Evolutionary conservation across 2,797 vertebrate species (phyloP).

Genomic region (Centropyge bicolor): DNA sequence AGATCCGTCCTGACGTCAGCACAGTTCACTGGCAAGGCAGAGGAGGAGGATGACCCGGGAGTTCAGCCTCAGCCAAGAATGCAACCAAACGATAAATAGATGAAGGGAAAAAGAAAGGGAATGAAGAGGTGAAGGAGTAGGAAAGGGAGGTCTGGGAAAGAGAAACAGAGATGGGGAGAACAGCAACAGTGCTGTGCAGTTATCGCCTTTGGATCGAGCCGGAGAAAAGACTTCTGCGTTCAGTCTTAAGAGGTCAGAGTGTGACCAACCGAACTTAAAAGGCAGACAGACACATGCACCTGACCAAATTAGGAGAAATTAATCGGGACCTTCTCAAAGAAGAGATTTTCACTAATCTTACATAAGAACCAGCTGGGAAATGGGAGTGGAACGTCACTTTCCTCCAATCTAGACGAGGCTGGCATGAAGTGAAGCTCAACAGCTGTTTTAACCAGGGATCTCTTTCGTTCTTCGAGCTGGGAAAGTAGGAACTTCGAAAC

Average conservation of each 20-base stretch:
- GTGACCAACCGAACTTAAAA: constrained; percentile 3
- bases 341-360: constrained; percentile 1
- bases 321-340: not conserved
- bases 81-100: constrained; percentile 18
- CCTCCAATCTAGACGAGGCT: not conserved
- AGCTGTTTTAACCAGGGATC: constrained; percentile 4
- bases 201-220: not conserved
- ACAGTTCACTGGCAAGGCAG: constrained; percentile 28
- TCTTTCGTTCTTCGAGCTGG: not conserved
- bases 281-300: not conserved
- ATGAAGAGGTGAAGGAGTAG: not conserved
- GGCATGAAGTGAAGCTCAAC: not conserved
- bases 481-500: constrained; percentile 10
- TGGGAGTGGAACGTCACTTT: not conserved
- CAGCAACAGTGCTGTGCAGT: not conserved
- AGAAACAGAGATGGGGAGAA: not conserved
- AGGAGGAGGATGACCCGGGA: constrained; percentile 41
- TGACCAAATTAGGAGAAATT: constrained; percentile 53
- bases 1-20: constrained; percentile 54
- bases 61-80: constrained; percentile 37
- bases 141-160: constrained; percentile 7
- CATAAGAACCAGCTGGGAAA: not conserved
- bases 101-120: not conserved
- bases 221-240: not conserved
- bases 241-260: constrained; percentile 20